Evolutionary conservation across 1,140 invertebrate species (phyloP).

Genomic region (Marisa cornuarietis): DNA sequence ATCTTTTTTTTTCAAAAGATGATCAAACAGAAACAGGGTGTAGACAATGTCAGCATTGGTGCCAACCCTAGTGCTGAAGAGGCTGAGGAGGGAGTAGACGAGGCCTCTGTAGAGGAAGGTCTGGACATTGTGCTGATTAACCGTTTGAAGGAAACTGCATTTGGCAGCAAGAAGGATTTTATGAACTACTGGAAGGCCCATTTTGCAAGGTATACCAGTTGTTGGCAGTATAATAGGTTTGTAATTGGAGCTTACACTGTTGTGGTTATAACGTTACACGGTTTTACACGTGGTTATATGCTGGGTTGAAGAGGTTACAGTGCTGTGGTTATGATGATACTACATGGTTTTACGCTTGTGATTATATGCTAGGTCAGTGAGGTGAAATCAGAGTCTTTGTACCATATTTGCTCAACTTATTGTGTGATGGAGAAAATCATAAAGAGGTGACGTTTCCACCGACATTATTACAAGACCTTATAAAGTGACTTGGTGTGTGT

Average conservation of each 20-base stretch:
- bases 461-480: too few relatives aligned
- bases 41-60: not conserved
- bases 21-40: not conserved
- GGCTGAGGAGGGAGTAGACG: not conserved
- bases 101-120: not conserved
- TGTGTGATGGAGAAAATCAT: not conserved
- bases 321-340: not conserved
- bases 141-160: not conserved
- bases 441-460: not conserved
- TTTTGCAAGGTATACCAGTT: not conserved
- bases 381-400: not conserved
- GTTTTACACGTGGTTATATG: not conserved
- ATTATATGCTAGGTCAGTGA: not conserved
- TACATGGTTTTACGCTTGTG: not conserved
- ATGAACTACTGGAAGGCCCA: not conserved
- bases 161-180: not conserved
- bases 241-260: too few relatives aligned
- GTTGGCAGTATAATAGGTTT: not conserved
- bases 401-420: not conserved
- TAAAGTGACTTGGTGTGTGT: too few relatives aligned
- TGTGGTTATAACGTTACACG: not conserved
- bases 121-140: conserved; percentile 10
- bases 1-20: not conserved
- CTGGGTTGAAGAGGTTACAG: too few relatives aligned
- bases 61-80: conserved; percentile 9